A percentile compares a stretch with the other conserved stretches of the same genome.
phyloP scores from a whole-genome alignment of 2,797 vertebrate genomes.

The Tapirus indicus region DNA sequence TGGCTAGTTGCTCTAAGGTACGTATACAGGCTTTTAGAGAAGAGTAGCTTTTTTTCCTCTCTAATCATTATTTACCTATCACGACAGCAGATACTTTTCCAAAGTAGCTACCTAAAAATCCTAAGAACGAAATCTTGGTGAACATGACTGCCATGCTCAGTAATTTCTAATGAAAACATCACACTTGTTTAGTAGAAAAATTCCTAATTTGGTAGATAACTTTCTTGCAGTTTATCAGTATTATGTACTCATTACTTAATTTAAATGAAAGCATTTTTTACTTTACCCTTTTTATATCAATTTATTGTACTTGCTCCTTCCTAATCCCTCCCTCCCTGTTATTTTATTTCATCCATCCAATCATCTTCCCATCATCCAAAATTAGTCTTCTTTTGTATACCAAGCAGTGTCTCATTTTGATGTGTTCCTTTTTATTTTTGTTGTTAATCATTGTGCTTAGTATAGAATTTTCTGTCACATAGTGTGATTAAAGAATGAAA shows the following conservation, averaged over 20 bases:
- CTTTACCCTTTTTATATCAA: conserved; percentile 35
- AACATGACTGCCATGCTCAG: neutral
- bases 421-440: conserved; percentile 63
- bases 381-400: conserved; percentile 13
- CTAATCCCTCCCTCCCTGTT: neutral
- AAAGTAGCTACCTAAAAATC: conserved; percentile 23
- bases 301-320: conserved; percentile 44
- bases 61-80: neutral
- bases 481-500: conserved; percentile 53
- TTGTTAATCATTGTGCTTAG: conserved; percentile 59
- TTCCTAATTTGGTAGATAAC: conserved; percentile 43
- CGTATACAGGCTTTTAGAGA: conserved; percentile 53
- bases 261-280: conserved; percentile 56
- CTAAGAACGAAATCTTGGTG: conserved; percentile 15
- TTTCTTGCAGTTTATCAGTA: conserved; percentile 43
- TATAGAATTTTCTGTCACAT: conserved; percentile 52
- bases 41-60: neutral
- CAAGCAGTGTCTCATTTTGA: conserved; percentile 45
- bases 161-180: conserved; percentile 60
- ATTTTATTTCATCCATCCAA: conserved; percentile 36
- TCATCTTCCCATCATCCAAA: conserved; percentile 36
- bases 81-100: conserved; percentile 14
- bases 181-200: conserved; percentile 49
- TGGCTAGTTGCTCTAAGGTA: conserved; percentile 53
- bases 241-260: conserved; percentile 65